Base-by-base conservation (phyloP, 2,797 vertebrate species). In the Pristis pectinata region DNA sequence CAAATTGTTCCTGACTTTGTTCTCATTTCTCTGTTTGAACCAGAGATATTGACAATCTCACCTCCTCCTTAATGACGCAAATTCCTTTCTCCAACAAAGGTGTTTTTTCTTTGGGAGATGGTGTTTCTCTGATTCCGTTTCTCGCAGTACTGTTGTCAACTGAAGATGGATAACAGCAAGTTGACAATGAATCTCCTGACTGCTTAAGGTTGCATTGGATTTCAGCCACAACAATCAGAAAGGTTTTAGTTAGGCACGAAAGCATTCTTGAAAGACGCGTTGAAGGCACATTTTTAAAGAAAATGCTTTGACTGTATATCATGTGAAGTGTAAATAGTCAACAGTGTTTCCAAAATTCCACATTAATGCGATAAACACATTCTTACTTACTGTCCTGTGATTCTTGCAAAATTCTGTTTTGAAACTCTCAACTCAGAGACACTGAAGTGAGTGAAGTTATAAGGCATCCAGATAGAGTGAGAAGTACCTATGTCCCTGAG, bases 181-280 rank as follows among this genome's bases (percentile, higher is more conserved):
- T 76, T 94, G 24, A n/a, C 30, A 56, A 49, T 44, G 34, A 34
- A n/a, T n/a, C 64, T 94, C n/a, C 61, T 3, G 30, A 34, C 70
- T 94, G 44, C 49, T 74, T 76, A 74, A 76, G 92, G n/a, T 74
- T n/a, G 72, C 70, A 34, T 94, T 94, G 92, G 92, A 94, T n/a
- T 94, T n/a, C 70, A 56, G 44, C 92, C 92, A 94, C 70, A 22
- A 15, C 24, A 94, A 53, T n/a, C 27, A 34, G 17, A 34, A 34
- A 53, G 30, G 76, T 70, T 94, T 74, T 34, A 27, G 37, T 70
- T 49, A 94, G 44, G 94, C 92, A 94, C 70, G 44, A 76, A 49
- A 94, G 70, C 67, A 76, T 91, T 91, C 61, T 91, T 91, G 37
- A 64, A 91, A 15, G 41, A 44, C 70, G 93, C 1, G 13, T 93